A percentile compares a stretch with the other conserved stretches of the same genome.
Conservation (phyloP, 2,888 invertebrate genomes). For the Invenusta paracnida region DNA sequence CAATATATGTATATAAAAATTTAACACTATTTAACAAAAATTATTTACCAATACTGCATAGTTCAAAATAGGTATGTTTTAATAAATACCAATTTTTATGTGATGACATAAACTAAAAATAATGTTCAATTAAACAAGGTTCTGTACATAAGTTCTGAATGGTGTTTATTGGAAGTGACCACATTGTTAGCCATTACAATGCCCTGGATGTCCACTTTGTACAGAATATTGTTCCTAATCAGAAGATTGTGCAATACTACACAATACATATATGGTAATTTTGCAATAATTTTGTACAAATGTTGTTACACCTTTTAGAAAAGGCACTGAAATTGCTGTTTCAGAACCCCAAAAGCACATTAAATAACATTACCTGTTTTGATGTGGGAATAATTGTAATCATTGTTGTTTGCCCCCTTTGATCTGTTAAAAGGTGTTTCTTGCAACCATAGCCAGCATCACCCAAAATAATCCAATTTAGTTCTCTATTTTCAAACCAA, state of each 20-base stretch:
- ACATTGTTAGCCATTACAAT: neutral
- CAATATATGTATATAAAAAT: neutral
- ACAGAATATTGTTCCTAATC: neutral
- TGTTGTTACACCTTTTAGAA: too few relatives aligned
- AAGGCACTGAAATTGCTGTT: neutral
- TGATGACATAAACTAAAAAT: conserved; percentile 14
- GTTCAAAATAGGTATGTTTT: neutral
- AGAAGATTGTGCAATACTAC: neutral
- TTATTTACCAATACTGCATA: neutral
- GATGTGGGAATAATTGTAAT: conserved; percentile 21
- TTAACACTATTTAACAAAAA: conserved; percentile 3
- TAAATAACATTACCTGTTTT: neutral
- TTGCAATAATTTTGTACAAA: neutral
- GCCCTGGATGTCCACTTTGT: neutral
- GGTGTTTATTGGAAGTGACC: neutral
- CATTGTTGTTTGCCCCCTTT: conserved; percentile 9
- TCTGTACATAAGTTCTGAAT: neutral
- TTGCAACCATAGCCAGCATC: neutral
- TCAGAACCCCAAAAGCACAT: conserved; percentile 14
- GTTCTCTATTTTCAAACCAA: conserved; percentile 15
- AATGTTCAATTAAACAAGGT: neutral
- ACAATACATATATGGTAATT: neutral
- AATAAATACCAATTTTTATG: neutral
- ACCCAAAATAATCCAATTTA: conserved; percentile 14
- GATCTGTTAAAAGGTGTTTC: neutral